Conservation (phyloP, 2,888 invertebrate species). For the Drosophila macrospina region DNA sequence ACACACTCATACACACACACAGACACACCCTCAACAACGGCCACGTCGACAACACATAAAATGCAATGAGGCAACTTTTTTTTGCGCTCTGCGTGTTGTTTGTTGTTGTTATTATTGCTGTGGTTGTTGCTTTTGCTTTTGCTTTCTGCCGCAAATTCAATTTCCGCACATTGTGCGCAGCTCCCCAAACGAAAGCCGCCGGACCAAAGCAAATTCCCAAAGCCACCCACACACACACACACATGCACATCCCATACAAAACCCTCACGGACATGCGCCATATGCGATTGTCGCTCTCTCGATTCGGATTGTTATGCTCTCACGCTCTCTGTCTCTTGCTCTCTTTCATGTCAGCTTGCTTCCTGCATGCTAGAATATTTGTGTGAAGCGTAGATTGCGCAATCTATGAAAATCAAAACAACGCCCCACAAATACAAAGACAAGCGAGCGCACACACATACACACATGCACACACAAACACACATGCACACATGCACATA, state of each 20-base stretch:
- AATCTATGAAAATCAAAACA: conserved; percentile 79
- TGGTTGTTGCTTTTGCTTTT: conserved; percentile 32
- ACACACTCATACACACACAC: conserved; percentile 18
- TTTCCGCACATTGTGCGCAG: conserved; percentile 81
- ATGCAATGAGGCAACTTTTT: conserved; percentile 70
- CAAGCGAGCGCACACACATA: conserved; percentile 11
- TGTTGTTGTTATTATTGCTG: background rate
- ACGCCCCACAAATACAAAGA: conserved; percentile 75
- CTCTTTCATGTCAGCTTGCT: conserved; percentile 32
- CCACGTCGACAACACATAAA: conserved; percentile 66
- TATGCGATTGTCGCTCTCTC: conserved; percentile 9
- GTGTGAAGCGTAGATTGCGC: conserved; percentile 65
- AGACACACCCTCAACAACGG: conserved; percentile 43
- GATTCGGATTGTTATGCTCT: background rate
- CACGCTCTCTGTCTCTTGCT: conserved; percentile 12
- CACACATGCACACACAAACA: conserved; percentile 13
- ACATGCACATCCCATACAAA: background rate
- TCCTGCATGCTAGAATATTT: conserved; percentile 50
- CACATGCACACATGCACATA: background rate
- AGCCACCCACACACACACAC: conserved; percentile 5
- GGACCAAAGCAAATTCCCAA: conserved; percentile 1
- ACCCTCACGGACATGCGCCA: conserved; percentile 49
- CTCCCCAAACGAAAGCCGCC: conserved; percentile 43
- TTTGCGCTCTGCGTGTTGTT: conserved; percentile 14
- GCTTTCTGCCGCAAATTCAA: conserved; percentile 75